phyloP scores from a whole-genome alignment of 2,113 vertebrate genomes.

The Plecotus auritus region DNA sequence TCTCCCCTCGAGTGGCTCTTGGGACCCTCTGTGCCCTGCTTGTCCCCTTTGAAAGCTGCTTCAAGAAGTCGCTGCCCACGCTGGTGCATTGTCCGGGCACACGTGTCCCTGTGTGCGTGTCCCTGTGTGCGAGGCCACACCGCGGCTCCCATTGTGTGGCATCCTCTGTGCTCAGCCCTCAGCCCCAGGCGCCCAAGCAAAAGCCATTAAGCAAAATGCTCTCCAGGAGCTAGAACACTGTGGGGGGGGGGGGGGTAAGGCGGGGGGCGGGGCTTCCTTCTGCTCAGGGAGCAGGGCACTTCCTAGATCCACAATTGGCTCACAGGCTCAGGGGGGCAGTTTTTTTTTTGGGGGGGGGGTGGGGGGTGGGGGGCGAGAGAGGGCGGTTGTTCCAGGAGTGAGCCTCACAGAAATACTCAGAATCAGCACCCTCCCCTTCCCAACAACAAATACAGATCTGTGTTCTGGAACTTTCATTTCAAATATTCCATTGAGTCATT shows the following conservation, averaged over 20 bases:
- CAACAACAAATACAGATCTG: neutral
- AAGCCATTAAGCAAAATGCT: conserved; percentile 55
- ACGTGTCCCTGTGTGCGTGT: neutral
- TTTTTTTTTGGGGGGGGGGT: neutral
- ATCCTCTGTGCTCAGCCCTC: conserved; percentile 48
- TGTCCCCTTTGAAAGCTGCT: conserved; percentile 41
- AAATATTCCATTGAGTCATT: neutral
- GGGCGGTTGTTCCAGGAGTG: neutral
- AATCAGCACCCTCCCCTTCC: neutral
- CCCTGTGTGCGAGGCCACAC: neutral
- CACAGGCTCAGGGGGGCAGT: conserved; percentile 30
- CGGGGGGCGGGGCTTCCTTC: conserved; percentile 8
- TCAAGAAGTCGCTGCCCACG: conserved; percentile 38
- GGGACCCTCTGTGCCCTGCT: conserved; percentile 27
- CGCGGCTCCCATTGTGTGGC: conserved; percentile 49
- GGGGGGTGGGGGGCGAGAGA: too few species aligned
- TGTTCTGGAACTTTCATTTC: neutral
- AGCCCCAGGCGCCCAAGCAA: conserved; percentile 53
- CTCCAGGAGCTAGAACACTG: conserved; percentile 42
- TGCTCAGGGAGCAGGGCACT: conserved; percentile 24
- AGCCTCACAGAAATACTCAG: neutral
- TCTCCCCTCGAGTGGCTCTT: conserved; percentile 52
- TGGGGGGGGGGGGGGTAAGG: neutral
- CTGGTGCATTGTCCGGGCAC: conserved; percentile 11
- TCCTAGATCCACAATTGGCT: conserved; percentile 34